These are phyloP conservation scores for Sebastiscus tertius DNA, from an alignment of 2,797 vertebrate genomes.

Conservation along the genomic window DNA sequence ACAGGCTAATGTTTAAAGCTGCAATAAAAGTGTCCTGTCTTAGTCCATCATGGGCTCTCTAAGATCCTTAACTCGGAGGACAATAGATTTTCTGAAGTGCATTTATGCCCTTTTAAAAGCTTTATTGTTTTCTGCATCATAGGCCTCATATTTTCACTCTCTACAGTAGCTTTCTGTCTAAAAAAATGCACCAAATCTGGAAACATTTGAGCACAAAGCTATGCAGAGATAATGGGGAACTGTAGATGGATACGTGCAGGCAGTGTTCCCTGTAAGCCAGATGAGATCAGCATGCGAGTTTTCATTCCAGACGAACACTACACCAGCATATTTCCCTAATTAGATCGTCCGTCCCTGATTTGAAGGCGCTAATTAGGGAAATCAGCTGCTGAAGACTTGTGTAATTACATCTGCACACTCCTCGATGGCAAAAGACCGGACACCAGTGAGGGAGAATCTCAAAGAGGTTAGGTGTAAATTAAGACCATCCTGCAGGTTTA, in stretches of 20 bases:
- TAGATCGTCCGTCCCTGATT: slow-evolving; percentile 7
- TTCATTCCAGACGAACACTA: slow-evolving; percentile 21
- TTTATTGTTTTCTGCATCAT: neutral
- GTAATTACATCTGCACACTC: slow-evolving; percentile 34
- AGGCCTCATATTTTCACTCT: neutral
- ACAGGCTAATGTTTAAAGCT: slow-evolving; percentile 2
- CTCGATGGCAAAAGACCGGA: neutral
- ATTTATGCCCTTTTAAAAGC: neutral
- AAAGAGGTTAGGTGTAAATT: slow-evolving; percentile 30
- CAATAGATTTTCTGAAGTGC: neutral
- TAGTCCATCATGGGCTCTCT: neutral
- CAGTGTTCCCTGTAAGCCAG: neutral
- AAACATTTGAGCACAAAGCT: neutral
- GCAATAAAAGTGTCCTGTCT: slow-evolving; percentile 5
- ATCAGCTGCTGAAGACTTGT: slow-evolving; percentile 10
- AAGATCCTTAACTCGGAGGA: neutral
- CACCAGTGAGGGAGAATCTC: neutral
- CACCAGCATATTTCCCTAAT: slow-evolving; percentile 33
- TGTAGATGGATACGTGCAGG: neutral
- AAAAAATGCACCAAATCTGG: neutral
- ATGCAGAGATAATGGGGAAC: neutral
- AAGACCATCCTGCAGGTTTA: slow-evolving; percentile 1
- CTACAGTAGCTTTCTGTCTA: neutral
- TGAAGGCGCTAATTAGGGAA: slow-evolving; percentile 44
- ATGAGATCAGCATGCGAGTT: neutral